A percentile compares a stretch with the other conserved stretches of the same genome.
phyloP scores from a whole-genome alignment of 1,140 invertebrate genomes.

The Pseudomyrmex gracilis region DNA sequence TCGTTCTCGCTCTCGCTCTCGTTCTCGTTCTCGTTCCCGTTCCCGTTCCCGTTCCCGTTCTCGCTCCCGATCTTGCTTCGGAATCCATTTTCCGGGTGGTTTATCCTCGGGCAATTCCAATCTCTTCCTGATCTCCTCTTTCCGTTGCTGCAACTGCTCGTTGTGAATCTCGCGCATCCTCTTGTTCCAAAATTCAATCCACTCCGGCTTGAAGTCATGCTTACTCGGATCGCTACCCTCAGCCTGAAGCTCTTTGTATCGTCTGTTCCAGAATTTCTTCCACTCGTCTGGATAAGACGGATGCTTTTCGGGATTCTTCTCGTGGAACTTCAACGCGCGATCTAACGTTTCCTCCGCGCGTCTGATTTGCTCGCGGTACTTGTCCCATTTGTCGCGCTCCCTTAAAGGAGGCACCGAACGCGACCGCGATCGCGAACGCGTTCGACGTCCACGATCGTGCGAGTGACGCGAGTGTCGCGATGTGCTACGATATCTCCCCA shows the following conservation, averaged over 20 bases:
- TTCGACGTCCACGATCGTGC: slow-evolving; percentile 69
- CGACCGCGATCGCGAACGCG: slow-evolving; percentile 75
- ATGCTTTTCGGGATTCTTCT: slow-evolving; percentile 94
- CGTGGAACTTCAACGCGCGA: slow-evolving; percentile 88
- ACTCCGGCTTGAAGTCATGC: slow-evolving; percentile 94
- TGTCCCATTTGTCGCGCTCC: slow-evolving; percentile 87
- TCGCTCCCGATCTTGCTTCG: slow-evolving; percentile 46
- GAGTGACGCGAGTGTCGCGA: slow-evolving; percentile 73
- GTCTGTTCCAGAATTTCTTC: slow-evolving; percentile 93
- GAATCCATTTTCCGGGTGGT: slow-evolving; percentile 75
- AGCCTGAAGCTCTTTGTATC: slow-evolving; percentile 92
- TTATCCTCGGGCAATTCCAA: slow-evolving; percentile 84
- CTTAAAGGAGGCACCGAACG: slow-evolving; percentile 75
- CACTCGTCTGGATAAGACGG: slow-evolving; percentile 94
- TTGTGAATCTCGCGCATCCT: slow-evolving; percentile 91
- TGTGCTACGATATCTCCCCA: slow-evolving; percentile 67
- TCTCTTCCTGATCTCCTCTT: slow-evolving; percentile 86
- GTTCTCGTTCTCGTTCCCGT: slow-evolving; percentile 28
- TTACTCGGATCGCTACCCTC: slow-evolving; percentile 91
- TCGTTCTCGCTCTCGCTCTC: slow-evolving; percentile 18
- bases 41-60: slow-evolving; percentile 30
- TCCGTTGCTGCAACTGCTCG: slow-evolving; percentile 87
- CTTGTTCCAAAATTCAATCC: slow-evolving; percentile 93
- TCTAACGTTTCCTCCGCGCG: slow-evolving; percentile 85
- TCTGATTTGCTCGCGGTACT: slow-evolving; percentile 85